Base-by-base conservation (phyloP, 2,888 invertebrate species). In the Diarsia dahlii region DNA sequence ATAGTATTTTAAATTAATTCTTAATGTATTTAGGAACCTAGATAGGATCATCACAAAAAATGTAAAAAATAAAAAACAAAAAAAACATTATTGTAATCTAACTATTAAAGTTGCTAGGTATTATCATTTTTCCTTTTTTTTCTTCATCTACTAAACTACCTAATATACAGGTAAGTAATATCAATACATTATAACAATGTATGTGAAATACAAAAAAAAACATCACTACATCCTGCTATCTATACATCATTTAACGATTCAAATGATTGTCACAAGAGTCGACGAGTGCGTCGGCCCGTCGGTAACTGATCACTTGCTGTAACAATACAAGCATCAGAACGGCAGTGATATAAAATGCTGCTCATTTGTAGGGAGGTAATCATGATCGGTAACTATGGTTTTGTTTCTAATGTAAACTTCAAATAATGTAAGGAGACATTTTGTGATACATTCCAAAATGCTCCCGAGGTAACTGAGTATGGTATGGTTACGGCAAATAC, bases 101-200 rank as follows among this genome's bases (percentile, higher is more conserved):
- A 9, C 28, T 46, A 72, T 72, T 72, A 72, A 72, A 68, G 28
- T 52, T 54, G 18, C 20, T 71, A 71, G 52, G 71, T 28, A n/a
- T 15, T 6, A n/a, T 15, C 28, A 54, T 2, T 13, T n/a, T 23
- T 56, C 8, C 48, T 56, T 80, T 50, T 28, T 58, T 63, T 80
- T 28, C 28, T 28, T 28, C 28, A 20, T 28, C 18, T 5, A 28
- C 34, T n/a, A 50, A 72, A 34, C 50, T 71, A 50, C 54, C 63
- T 56, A 63, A 54, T 12, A 23, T 28, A 45, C 23, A 50, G 46
- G 60, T 48, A 48, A 69, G 34, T 62, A 78, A 54, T 52, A 6
- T 13, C 4, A 46, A 3, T 54, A 20, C 15, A 23, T 45, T 20
- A 15, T 65, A 0, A 5, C 10, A 62, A 52, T 34, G 4, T 20